phyloP scores from a whole-genome alignment of 2,113 vertebrate genomes.

The Plestiodon gilberti region DNA sequence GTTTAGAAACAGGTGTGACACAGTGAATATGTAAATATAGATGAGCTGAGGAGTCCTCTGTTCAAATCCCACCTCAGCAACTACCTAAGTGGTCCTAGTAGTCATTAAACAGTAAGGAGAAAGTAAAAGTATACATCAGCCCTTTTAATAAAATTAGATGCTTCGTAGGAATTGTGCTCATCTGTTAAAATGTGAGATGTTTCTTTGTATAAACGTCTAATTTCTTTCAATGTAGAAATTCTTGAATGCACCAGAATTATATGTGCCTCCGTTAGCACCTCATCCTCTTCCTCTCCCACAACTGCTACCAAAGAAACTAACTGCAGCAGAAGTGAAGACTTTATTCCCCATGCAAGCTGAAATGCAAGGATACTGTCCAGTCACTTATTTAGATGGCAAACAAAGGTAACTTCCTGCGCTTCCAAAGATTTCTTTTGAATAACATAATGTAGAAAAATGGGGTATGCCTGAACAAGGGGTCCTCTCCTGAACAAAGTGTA shows the following conservation, averaged over 20 bases:
- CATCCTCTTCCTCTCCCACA: constrained; percentile 78
- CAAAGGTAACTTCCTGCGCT: constrained; percentile 79
- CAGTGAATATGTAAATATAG: background rate
- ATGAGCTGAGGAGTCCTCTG: background rate
- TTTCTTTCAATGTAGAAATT: constrained; percentile 81
- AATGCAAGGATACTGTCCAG: constrained; percentile 91
- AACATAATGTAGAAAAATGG: background rate
- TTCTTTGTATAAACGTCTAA: constrained; percentile 13
- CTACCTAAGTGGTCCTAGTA: background rate
- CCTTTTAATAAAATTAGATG: background rate
- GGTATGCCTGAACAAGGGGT: background rate
- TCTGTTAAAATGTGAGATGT: background rate
- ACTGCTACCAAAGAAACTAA: constrained; percentile 84
- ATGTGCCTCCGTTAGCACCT: constrained; percentile 83
- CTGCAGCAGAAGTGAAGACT: constrained; percentile 79
- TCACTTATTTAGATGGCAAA: constrained; percentile 90
- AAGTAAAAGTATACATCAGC: background rate
- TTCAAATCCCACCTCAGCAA: background rate
- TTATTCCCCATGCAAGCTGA: constrained; percentile 84
- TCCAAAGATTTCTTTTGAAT: background rate
- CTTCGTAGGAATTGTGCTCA: constrained; percentile 12
- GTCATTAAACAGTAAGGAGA: background rate
- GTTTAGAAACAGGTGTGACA: background rate
- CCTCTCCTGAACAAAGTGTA: background rate
- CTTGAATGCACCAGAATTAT: constrained; percentile 83